A percentile compares a stretch with the other conserved stretches of the same genome.
phyloP scores from a whole-genome alignment of 1,140 invertebrate species.

The Asobara japonica region DNA sequence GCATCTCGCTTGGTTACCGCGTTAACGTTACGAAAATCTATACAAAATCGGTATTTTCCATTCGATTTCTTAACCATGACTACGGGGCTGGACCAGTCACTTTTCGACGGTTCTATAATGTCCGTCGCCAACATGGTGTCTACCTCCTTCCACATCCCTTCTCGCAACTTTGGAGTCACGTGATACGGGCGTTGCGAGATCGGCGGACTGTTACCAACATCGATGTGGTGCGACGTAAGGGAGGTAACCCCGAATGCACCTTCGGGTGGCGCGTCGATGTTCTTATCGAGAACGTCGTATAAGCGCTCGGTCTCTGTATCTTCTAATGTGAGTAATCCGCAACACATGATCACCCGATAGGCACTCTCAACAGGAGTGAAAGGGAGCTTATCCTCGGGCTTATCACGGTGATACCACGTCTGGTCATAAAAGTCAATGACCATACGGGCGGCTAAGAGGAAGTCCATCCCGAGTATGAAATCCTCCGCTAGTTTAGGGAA shows the following conservation, averaged over 20 bases:
- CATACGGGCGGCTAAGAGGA: no score
- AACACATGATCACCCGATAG: no score
- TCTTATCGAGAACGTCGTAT: background rate
- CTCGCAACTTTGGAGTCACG: background rate
- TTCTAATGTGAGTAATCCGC: background rate
- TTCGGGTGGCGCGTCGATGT: background rate
- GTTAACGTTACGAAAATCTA: no score
- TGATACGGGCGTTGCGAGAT: background rate
- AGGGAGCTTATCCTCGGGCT: background rate
- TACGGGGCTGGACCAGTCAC: no score
- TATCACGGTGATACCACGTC: background rate
- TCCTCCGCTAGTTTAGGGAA: slow-evolving; percentile 15
- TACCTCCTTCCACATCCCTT: background rate
- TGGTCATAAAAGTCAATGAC: slow-evolving; percentile 12
- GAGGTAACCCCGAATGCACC: background rate
- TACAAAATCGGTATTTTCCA: no score
- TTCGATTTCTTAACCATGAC: no score
- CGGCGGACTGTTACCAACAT: background rate
- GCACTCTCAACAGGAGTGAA: background rate
- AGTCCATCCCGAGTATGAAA: slow-evolving; percentile 26
- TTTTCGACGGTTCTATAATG: no score
- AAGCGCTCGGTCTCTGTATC: background rate
- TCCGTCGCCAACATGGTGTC: slow-evolving; percentile 45
- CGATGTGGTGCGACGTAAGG: background rate
- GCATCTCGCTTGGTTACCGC: no score